Evolutionary conservation across 92 coral and sea anemone species (phyloP).

Genomic region (Anthopleura xanthogrammica): DNA sequence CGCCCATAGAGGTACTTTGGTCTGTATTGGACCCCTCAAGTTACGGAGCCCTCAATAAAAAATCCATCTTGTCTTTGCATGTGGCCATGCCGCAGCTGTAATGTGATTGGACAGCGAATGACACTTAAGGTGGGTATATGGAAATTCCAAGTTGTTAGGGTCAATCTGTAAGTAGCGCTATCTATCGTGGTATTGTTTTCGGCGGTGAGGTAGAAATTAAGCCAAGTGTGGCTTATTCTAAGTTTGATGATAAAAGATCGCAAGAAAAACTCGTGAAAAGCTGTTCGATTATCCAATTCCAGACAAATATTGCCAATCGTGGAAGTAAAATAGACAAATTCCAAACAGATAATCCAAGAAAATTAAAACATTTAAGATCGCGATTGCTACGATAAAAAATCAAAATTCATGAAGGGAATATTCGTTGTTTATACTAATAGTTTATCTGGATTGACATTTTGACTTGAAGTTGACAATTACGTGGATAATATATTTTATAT

Average conservation of each 20-base stretch:
- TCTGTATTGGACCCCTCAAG: constrained; percentile 25
- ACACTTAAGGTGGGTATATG: constrained; percentile 3
- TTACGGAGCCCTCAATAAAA: constrained; percentile 14
- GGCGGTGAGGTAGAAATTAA: background rate
- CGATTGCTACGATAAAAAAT: background rate
- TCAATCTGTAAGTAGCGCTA: constrained; percentile 2
- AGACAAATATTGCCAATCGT: background rate
- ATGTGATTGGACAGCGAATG: constrained; percentile 10
- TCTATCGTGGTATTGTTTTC: constrained; percentile 4
- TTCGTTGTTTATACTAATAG: background rate
- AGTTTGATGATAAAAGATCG: background rate
- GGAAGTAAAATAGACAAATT: background rate
- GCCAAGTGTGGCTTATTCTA: constrained; percentile 2
- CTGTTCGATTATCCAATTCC: background rate
- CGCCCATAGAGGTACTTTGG: constrained; percentile 38
- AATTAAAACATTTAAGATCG: constrained; percentile 8
- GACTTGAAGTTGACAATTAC: background rate
- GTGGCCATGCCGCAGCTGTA: constrained; percentile 27
- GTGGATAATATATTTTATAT: background rate
- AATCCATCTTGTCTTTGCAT: constrained; percentile 40
- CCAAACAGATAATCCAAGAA: background rate
- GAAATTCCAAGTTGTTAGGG: constrained; percentile 20
- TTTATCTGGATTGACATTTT: background rate
- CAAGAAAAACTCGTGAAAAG: background rate
- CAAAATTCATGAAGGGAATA: background rate